Evolutionary conservation across 2,888 invertebrate species (phyloP), one percentile per base, ranked within the genome.

Genomic region (Xanthorhoe spadicearia): DNA sequence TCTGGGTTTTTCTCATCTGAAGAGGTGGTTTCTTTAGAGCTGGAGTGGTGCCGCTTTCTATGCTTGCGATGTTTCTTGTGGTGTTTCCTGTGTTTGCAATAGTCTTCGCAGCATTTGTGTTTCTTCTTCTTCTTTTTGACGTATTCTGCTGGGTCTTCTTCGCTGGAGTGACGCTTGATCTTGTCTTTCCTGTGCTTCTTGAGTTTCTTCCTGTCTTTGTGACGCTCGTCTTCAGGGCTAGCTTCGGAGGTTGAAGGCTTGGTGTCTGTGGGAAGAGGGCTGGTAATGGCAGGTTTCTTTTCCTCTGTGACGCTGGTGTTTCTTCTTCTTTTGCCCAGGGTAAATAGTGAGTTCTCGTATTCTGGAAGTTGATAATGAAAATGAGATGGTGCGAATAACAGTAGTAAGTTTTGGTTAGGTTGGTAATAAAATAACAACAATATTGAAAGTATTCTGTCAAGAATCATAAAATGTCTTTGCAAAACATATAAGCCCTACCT

Each of bases 21-120:
- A 6, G 93, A 93, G 65, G 94, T 91, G 0, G 92, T 92, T 61
- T 93, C 93, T 77, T 92, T 93, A 74, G 87, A 85, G 63, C 85
- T 85, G 0, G 93, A 93, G 64, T 96, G 95, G 86, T 96, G 95
- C 81, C 96, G 95, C 80, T 96, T 96, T 84, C 96, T 95, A 78
- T 97, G 97, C 87, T 97, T 97, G 74, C 95, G 96, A 68, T 95
- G 95, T 82, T 96, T 97, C 85, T 96, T 96, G 76, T 97, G 96
- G 79, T 96, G 96, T 66, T 94, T 94, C 65, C 95, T 94, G 74
- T 96, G 96, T 77, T 96, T 96, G 77, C 96, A 95, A 73, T 95
- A 94, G 68, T 96, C 95, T 69, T 95, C 96, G 75, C 94, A 94
- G 77, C 95, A 95, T 82, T 95, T 95, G 79, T 96, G 96, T 76